Evolutionary conservation across 1,140 invertebrate genomes (phyloP).

Genomic region (Lanistes nyassanus): DNA sequence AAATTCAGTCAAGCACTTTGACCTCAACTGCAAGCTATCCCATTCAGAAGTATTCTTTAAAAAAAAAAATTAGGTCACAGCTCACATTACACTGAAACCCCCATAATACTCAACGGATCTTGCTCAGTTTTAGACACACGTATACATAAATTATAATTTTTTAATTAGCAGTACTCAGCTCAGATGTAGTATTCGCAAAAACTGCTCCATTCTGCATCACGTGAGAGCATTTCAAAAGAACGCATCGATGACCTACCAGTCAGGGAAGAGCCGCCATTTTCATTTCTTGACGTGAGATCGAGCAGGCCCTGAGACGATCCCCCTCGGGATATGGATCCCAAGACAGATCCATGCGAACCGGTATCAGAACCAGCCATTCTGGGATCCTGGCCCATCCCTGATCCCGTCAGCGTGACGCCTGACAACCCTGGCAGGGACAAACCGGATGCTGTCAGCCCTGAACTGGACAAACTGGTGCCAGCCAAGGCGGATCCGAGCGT

Average conservation of each 20-base stretch:
- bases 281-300: constrained; percentile 32
- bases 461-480: neutral
- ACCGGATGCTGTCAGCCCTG: neutral
- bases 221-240: too few species aligned
- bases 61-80: too few species aligned
- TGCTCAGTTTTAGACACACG: too few species aligned
- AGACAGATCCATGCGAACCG: neutral
- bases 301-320: constrained; percentile 31
- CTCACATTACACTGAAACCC: too few species aligned
- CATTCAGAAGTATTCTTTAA: too few species aligned
- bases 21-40: too few species aligned
- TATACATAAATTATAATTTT: too few species aligned
- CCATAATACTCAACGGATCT: too few species aligned
- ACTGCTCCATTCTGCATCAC: too few species aligned
- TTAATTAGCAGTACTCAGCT: too few species aligned
- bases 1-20: too few species aligned
- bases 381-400: neutral
- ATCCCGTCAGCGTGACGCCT: neutral
- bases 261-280: constrained; percentile 5
- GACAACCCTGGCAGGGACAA: constrained; percentile 13
- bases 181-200: neutral
- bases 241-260: neutral
- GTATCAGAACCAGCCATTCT: neutral
- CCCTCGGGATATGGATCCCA: neutral
- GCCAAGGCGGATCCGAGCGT: neutral